These are phyloP conservation scores for human (Homo sapiens) DNA, from an alignment of 2,113 vertebrate genomes.

Conservation along the genomic window DNA sequence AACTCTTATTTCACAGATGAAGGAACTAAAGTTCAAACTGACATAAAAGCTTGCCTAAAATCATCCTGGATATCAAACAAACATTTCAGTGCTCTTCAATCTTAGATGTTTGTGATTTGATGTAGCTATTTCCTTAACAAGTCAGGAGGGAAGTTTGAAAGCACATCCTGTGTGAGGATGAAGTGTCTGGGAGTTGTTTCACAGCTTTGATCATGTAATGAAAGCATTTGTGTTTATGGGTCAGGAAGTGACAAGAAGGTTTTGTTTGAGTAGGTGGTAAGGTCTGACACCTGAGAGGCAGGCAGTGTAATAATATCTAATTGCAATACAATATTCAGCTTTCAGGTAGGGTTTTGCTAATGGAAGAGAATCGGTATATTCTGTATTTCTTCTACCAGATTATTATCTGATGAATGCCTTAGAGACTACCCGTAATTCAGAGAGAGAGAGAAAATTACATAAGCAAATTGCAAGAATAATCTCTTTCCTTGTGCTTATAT, in stretches of 20 bases:
- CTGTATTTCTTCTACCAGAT: not conserved
- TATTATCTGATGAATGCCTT: not conserved
- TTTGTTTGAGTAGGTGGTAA: not conserved
- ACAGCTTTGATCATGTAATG: not conserved
- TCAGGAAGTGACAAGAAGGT: not conserved
- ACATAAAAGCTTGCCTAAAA: not conserved
- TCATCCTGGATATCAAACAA: not conserved
- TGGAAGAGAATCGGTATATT: not conserved
- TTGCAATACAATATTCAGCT: not conserved
- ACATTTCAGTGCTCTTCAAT: not conserved
- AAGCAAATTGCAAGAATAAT: not conserved
- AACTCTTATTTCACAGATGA: not conserved
- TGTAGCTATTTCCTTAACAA: not conserved
- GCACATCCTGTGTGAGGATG: not conserved
- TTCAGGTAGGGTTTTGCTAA: conserved; percentile 20
- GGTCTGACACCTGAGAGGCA: not conserved
- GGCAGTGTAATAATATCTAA: not conserved
- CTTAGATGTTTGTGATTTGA: not conserved
- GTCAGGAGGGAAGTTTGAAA: not conserved
- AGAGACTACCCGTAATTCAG: not conserved
- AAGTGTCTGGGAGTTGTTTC: not conserved
- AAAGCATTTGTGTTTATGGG: not conserved
- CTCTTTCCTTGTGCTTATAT: not conserved
- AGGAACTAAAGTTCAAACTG: not conserved
- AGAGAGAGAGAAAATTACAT: not conserved